Evolutionary conservation across 2,797 vertebrate species (phyloP), one percentile per base, ranked within the genome.

Genomic region (Mallotus villosus): DNA sequence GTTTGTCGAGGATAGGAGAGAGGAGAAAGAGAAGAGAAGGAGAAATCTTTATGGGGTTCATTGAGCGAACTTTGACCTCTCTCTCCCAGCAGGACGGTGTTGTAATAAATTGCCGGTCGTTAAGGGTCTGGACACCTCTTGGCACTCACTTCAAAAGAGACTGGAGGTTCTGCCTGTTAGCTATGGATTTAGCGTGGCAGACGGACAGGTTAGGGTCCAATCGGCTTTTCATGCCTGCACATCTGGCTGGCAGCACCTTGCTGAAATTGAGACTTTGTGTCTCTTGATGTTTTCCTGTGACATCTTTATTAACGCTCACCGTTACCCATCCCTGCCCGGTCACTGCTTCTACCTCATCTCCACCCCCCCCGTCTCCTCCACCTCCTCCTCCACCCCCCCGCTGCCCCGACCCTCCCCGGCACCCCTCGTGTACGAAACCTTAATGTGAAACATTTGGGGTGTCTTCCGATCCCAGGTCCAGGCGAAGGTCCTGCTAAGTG

Each of bases 231-330:
- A 51, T 74, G 83, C 77, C 74, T 86, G 71, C 89, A 94, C 93
- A 94, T 94, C 93, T 94, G 93, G 90, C 81, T 87, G 90, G 90
- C 91, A 93, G 92, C 84, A 84, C 88, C 84, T 90, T 83, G 81
- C 88, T 82, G 81, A 92, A 92, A 93, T 91, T 92, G 91, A 94
- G 92, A 92, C 90, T 92, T 92, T 90, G 91, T 85, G 88, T 92
- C 91, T 93, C 88, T 84, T 85, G 86, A 90, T 85, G 88, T 92
- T 89, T 85, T 85, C 81, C 71, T 82, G 74, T 93, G 92, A 94
- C 91, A 91, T 92, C 92, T 94, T 94, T 93, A 94, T 93, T 91
- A 93, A 91, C 80, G 59, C 87, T 88, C 71, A 78, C 85, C 78
- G 84, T 87, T 85, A 82, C 76, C 84, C 80, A 78, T 87, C 80